Base-by-base conservation (phyloP, 2,888 invertebrate genomes). In the Drosophila ezoana region DNA sequence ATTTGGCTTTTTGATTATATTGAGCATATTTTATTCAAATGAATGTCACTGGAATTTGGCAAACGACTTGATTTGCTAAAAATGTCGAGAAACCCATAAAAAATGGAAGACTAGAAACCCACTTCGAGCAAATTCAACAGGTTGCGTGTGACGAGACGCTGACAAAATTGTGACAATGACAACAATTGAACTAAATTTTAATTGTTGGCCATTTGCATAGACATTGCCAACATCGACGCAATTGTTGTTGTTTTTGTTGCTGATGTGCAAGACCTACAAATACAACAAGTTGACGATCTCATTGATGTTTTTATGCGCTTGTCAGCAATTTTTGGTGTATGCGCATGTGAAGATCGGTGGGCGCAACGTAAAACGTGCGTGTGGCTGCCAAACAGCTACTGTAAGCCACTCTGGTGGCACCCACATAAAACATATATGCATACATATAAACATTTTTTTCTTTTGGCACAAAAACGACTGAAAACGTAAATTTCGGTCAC, bases 121-220 rank as follows among this genome's bases (percentile, higher is more conserved):
- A 44, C 57, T 61, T 20, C 18, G 33, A 52, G 40, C 59, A 41
- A 52, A 45, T 63, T 49, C 60, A 66, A 60, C 82, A 69, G 57
- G 81, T 75, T 71, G 81, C 49, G 40, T 56, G 45, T 40, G 69
- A 82, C 43, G 61, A 56, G 68, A 45, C 64, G 69, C 20, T 65
- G 70, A 81, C 72, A 75, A 51, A 71, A 60, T 48, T 61, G 64
- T 71, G 72, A 57, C 81, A 81, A 52, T 64, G 85, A 72, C 72
- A 82, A 72, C 74, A 87, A 84, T 76, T 87, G 85, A 81, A 81
- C 87, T 68, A 74, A 51, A 74, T 83, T 87, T 82, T 85, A 85
- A 87, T 81, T 81, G 74, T 79, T 74, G 70, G 70, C 68, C 84
- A 75, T 87, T 81, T 83, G 83, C 78, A 76, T 86, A 74, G 63